Evolutionary conservation across 1,140 invertebrate species (phyloP).

Genomic region (Drosophila kikkawai): DNA sequence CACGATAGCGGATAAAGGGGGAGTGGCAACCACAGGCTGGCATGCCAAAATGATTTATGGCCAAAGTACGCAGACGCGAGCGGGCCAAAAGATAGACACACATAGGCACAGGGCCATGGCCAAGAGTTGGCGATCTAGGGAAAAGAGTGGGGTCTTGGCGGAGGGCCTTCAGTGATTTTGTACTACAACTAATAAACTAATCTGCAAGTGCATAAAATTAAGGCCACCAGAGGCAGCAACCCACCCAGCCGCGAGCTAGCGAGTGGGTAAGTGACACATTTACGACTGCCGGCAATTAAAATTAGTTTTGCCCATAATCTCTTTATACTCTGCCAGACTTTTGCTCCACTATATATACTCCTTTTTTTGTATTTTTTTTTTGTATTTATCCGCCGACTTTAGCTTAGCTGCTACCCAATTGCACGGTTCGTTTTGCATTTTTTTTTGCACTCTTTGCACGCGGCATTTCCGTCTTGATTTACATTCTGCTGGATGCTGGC

Average conservation of each 20-base stretch:
- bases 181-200: constrained; percentile 84
- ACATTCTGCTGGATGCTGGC: constrained; percentile 46
- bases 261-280: constrained; percentile 72
- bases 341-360: constrained; percentile 17
- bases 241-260: constrained; percentile 20
- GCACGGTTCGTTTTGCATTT: constrained; percentile 77
- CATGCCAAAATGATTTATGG: constrained; percentile 84
- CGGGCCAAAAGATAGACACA: constrained; percentile 29
- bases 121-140: constrained; percentile 37
- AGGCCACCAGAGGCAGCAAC: constrained; percentile 69
- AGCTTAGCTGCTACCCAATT: constrained; percentile 70
- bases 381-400: constrained; percentile 43
- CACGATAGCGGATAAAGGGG: constrained; percentile 56
- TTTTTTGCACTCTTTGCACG: constrained; percentile 70
- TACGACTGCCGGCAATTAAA: constrained; percentile 79
- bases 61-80: constrained; percentile 78
- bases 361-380: not conserved
- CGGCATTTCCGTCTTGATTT: constrained; percentile 81
- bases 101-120: constrained; percentile 54
- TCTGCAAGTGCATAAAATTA: constrained; percentile 84
- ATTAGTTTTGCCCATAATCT: constrained; percentile 82
- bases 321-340: constrained; percentile 65
- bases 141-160: not conserved
- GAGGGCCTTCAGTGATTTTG: constrained; percentile 71
- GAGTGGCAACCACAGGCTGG: constrained; percentile 64